These are phyloP conservation scores for Anthoscopus minutus DNA, from an alignment of 2,113 vertebrate genomes.

Conservation along the genomic window DNA sequence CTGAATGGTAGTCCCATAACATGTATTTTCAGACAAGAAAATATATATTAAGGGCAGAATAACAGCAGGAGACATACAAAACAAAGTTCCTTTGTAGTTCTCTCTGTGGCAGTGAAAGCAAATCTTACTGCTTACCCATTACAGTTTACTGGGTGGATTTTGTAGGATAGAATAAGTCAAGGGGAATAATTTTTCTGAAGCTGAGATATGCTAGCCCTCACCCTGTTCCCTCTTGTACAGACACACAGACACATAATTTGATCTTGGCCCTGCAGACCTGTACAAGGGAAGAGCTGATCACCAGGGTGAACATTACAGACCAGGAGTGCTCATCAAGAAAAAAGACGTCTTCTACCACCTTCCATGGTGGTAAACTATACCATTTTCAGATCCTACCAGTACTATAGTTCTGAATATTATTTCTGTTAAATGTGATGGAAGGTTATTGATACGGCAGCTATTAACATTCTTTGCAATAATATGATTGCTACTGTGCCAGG, in stretches of 20 bases:
- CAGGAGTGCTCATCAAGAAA: rapidly evolving
- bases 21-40: background rate
- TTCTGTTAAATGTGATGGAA: background rate
- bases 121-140: background rate
- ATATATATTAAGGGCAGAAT: background rate
- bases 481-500: background rate
- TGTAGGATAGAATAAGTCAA: background rate
- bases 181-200: background rate
- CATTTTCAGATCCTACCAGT: background rate
- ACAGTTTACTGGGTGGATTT: background rate
- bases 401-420: background rate
- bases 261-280: background rate
- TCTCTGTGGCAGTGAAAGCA: background rate
- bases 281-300: background rate
- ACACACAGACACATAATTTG: background rate
- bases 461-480: background rate
- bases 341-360: background rate
- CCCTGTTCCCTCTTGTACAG: background rate
- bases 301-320: background rate
- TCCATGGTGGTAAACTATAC: rapidly evolving
- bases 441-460: background rate
- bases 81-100: background rate
- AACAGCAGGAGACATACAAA: background rate
- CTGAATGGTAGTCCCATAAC: background rate
- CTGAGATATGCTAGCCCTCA: background rate